Evolutionary conservation across 2,113 vertebrate genomes (phyloP).

Genomic region (Motacilla alba): DNA sequence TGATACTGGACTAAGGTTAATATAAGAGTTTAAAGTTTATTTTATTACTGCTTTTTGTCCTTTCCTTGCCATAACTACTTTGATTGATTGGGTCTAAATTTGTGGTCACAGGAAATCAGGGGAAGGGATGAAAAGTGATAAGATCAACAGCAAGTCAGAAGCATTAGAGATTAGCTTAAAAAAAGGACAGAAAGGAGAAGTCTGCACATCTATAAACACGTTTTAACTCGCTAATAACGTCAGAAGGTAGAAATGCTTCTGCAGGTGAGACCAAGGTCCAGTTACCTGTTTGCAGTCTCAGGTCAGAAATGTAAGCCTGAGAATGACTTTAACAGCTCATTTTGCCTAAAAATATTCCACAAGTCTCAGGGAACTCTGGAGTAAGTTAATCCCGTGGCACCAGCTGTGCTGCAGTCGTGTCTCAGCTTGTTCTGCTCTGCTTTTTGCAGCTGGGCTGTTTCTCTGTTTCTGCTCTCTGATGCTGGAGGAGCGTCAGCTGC

Average conservation of each 20-base stretch:
- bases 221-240: background rate
- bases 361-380: background rate
- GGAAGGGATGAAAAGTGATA: background rate
- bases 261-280: background rate
- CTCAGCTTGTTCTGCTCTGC: background rate
- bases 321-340: background rate
- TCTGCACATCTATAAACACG: background rate
- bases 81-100: background rate
- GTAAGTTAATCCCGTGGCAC: background rate
- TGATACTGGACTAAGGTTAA: rapidly evolving
- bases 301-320: background rate
- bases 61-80: background rate
- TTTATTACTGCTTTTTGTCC: background rate
- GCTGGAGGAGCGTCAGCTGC: background rate
- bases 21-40: background rate
- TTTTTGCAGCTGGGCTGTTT: background rate
- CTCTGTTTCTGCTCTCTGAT: rapidly evolving
- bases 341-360: background rate
- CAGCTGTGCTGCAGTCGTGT: rapidly evolving
- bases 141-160: background rate
- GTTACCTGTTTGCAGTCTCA: background rate
- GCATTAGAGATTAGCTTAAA: background rate
- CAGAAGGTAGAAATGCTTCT: background rate
- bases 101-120: background rate
- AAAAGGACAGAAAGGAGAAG: background rate